Evolutionary conservation across 2,888 invertebrate species (phyloP).

Genomic region (Augochlorella aurata): DNA sequence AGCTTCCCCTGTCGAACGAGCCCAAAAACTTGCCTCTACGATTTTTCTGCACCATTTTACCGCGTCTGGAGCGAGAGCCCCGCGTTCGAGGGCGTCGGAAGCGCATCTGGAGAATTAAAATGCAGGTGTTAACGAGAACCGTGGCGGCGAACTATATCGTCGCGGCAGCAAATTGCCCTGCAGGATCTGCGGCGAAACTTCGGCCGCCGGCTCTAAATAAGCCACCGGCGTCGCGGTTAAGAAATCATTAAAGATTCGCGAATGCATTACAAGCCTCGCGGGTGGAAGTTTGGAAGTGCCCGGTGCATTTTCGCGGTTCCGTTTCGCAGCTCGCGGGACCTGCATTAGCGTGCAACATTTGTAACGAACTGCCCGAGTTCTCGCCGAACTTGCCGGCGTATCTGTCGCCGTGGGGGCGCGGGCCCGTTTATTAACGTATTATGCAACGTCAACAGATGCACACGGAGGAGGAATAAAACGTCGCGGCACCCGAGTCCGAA

Average conservation of each 20-base stretch:
- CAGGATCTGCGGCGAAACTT: constrained; percentile 9
- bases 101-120: neutral
- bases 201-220: neutral
- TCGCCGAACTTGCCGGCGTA: constrained; percentile 31
- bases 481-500: constrained; percentile 24
- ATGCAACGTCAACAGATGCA: constrained; percentile 53
- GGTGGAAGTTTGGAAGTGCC: constrained; percentile 26
- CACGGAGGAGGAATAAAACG: constrained; percentile 37
- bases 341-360: constrained; percentile 52
- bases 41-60: too few species aligned
- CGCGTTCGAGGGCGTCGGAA: neutral
- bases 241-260: constrained; percentile 45
- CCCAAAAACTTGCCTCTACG: too few species aligned
- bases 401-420: constrained; percentile 23
- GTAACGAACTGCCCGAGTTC: constrained; percentile 53
- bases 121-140: neutral
- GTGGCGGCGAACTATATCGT: neutral
- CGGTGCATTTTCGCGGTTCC: constrained; percentile 32
- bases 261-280: constrained; percentile 24
- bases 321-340: constrained; percentile 39
- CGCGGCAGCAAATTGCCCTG: neutral
- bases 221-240: constrained; percentile 14
- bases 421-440: constrained; percentile 55
- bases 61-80: too few species aligned
- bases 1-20: too few species aligned